These are phyloP conservation scores for Neosilurus hyrtlii DNA, from an alignment of 2,797 vertebrate genomes.

Conservation along the genomic window DNA sequence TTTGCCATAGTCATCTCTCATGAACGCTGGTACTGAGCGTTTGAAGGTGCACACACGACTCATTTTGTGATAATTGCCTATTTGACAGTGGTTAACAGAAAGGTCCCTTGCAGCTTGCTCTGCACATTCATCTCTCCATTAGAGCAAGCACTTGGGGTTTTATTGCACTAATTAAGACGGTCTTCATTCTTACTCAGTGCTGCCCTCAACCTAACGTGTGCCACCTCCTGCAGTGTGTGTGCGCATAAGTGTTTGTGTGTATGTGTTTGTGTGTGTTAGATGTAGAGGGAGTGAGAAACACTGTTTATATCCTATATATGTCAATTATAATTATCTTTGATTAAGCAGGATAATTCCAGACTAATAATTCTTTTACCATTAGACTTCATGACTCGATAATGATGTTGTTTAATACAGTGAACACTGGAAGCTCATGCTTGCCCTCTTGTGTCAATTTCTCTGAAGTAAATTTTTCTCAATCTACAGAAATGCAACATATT, in stretches of 20 bases:
- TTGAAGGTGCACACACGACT: constrained; percentile 58
- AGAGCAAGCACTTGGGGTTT: constrained; percentile 76
- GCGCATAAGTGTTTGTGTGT: constrained; percentile 37
- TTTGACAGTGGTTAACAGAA: constrained; percentile 70
- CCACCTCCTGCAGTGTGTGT: constrained; percentile 50
- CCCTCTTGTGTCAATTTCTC: constrained; percentile 45
- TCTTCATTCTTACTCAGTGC: constrained; percentile 73
- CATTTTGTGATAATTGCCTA: constrained; percentile 75
- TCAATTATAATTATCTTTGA: constrained; percentile 37
- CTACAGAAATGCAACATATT: background rate
- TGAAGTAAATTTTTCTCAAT: background rate
- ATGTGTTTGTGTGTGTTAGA: constrained; percentile 23
- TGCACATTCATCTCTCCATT: constrained; percentile 79
- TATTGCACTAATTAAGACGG: constrained; percentile 78
- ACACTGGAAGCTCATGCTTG: constrained; percentile 28
- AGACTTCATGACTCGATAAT: background rate
- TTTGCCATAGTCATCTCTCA: constrained; percentile 27
- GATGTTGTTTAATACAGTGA: background rate
- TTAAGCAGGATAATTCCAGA: constrained; percentile 36
- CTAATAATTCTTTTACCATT: constrained; percentile 18
- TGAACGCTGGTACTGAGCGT: constrained; percentile 31
- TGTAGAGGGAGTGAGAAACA: constrained; percentile 62
- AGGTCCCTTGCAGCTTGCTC: constrained; percentile 68
- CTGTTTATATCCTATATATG: constrained; percentile 47
- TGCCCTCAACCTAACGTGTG: constrained; percentile 57